These are phyloP conservation scores for Arvicanthis niloticus DNA, from an alignment of 2,113 vertebrate species.

Conservation along the genomic window DNA sequence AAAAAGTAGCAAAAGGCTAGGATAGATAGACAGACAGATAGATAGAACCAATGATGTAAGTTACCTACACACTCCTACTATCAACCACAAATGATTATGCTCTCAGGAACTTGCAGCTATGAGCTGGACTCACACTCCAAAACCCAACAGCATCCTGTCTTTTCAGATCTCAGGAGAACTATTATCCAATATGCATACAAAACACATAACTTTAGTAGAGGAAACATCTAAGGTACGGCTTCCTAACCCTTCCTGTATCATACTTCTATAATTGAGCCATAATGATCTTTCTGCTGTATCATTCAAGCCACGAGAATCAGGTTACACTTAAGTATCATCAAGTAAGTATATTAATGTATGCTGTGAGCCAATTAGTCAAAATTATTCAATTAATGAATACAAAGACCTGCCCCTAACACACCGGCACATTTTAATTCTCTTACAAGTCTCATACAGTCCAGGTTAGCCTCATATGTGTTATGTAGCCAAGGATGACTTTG, in stretches of 20 bases:
- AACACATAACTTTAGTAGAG: not conserved
- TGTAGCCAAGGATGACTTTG: not conserved
- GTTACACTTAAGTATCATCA: not conserved
- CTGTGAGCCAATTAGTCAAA: constrained; percentile 40
- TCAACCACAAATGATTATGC: not conserved
- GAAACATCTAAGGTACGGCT: not conserved
- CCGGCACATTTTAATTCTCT: not conserved
- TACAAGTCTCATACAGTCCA: not conserved
- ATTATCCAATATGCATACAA: not conserved
- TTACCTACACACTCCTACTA: not conserved
- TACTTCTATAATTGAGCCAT: constrained; percentile 10
- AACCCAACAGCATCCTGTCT: not conserved
- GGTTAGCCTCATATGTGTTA: not conserved
- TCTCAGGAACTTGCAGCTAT: not conserved
- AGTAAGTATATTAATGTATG: constrained; percentile 20
- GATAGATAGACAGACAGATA: not conserved
- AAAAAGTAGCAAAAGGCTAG: not conserved
- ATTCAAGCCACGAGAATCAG: constrained; percentile 26
- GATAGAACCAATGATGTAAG: not conserved
- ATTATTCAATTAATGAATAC: not conserved
- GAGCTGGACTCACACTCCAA: not conserved
- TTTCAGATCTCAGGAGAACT: not conserved
- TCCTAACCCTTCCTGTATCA: constrained; percentile 11
- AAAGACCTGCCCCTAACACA: not conserved
- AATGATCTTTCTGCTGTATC: not conserved